These are phyloP conservation scores for Tipula confusa DNA, from an alignment of 2,888 invertebrate genomes.

Conservation along the genomic window DNA sequence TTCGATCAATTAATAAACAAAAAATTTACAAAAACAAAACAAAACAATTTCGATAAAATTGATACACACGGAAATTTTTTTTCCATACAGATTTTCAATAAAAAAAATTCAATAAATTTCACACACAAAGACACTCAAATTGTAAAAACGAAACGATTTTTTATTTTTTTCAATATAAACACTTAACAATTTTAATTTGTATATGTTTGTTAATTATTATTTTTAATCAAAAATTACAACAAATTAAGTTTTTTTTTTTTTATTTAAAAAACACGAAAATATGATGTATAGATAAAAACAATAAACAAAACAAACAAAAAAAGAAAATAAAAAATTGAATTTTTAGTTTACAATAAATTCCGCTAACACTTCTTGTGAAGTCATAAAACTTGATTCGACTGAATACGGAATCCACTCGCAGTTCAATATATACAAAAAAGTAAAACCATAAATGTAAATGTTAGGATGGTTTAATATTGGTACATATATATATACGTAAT, in stretches of 20 bases:
- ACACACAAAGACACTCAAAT: not conserved
- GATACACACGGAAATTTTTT: not conserved
- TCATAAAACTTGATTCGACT: slow-evolving; percentile 29
- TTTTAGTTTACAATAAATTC: slow-evolving; percentile 21
- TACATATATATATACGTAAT: no score
- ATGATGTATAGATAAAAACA: slow-evolving; percentile 27
- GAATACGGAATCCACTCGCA: slow-evolving; percentile 29
- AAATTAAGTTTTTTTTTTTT: no score
- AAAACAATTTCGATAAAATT: not conserved
- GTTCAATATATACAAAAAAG: not conserved
- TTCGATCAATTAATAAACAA: not conserved
- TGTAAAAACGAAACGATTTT: not conserved
- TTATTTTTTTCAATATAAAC: not conserved
- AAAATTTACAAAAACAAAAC: not conserved
- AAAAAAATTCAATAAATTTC: slow-evolving; percentile 3
- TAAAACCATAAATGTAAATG: not conserved
- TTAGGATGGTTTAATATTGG: not conserved
- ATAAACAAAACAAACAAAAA: slow-evolving; percentile 21
- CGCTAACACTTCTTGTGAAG: slow-evolving; percentile 5
- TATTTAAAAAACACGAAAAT: slow-evolving; percentile 12
- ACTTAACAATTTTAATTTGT: not conserved
- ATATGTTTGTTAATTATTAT: not conserved
- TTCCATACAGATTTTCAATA: not conserved
- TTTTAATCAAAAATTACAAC: not conserved
- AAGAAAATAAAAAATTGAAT: not conserved